Percentiles rank a stretch among this genome's conserved stretches.
Conservation (phyloP, 2,797 vertebrate species). For the Decapterus maruadsi region DNA sequence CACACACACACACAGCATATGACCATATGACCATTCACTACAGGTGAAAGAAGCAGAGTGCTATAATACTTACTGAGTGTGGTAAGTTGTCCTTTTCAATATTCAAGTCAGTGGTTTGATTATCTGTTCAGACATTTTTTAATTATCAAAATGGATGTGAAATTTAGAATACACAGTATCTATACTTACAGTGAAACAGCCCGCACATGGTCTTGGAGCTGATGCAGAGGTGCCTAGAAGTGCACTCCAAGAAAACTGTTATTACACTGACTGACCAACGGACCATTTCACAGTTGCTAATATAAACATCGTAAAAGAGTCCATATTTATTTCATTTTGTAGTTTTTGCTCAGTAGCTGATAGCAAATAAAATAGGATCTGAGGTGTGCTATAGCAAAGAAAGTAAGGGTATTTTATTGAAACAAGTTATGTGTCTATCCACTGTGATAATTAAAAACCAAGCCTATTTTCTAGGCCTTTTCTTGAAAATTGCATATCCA, state of each 20-base stretch:
- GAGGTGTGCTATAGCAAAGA: background rate
- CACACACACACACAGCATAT: conserved; percentile 5
- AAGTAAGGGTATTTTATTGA: background rate
- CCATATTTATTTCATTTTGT: conserved; percentile 9
- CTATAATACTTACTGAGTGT: background rate
- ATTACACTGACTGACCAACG: conserved; percentile 3
- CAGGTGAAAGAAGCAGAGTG: conserved; percentile 20
- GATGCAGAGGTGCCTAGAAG: background rate
- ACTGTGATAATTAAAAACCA: background rate
- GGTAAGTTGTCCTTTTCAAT: background rate
- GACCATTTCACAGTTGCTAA: conserved; percentile 7
- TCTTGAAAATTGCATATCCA: too few species aligned
- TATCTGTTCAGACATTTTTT: background rate
- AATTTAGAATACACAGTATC: conserved; percentile 4
- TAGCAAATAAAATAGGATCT: background rate
- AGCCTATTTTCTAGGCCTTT: too few species aligned
- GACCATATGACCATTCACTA: background rate
- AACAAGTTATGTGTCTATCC: background rate
- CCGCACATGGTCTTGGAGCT: conserved; percentile 9
- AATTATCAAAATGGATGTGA: background rate
- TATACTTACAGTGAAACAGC: conserved; percentile 3
- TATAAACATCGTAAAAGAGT: background rate
- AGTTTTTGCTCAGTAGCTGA: background rate
- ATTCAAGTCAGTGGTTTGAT: background rate
- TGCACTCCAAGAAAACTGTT: conserved; percentile 22